Evolutionary conservation across 2,113 vertebrate species (phyloP).

Genomic region (Coryphaenoides rupestris): DNA sequence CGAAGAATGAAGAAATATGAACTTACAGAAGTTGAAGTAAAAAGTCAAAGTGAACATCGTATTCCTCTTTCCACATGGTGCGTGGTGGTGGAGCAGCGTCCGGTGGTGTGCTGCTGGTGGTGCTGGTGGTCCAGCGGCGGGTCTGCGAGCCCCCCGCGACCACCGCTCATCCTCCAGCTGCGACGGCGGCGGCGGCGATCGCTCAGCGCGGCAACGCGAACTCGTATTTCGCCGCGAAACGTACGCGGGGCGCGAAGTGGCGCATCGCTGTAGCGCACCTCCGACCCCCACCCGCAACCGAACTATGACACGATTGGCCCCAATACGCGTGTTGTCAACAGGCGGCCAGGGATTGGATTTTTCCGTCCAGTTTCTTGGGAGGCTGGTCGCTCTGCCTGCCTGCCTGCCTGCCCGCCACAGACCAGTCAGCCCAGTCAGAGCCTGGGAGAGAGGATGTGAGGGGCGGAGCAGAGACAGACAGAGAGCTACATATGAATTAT

Average conservation of each 20-base stretch:
- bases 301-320: background rate
- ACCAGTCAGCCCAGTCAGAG: conserved; percentile 13
- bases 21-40: conserved; percentile 77
- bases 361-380: conserved; percentile 42
- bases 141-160: conserved; percentile 8
- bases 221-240: background rate
- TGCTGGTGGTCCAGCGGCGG: conserved; percentile 35
- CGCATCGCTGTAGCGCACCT: no score
- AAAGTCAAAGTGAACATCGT: conserved; percentile 77
- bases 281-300: background rate
- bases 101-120: conserved; percentile 12
- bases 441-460: conserved; percentile 56
- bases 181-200: background rate
- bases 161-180: background rate
- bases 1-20: background rate
- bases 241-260: background rate
- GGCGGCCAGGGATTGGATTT: background rate
- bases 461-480: conserved; percentile 48
- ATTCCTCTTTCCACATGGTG: conserved; percentile 80
- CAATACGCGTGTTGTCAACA: conserved; percentile 10
- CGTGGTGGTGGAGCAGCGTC: no score
- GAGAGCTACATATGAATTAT: conserved; percentile 35
- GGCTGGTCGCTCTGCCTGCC: background rate
- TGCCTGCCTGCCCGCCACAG: no score
- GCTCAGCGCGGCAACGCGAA: background rate